phyloP scores from a whole-genome alignment of 2,797 vertebrate genomes.

The Aulostomus chinensis region DNA sequence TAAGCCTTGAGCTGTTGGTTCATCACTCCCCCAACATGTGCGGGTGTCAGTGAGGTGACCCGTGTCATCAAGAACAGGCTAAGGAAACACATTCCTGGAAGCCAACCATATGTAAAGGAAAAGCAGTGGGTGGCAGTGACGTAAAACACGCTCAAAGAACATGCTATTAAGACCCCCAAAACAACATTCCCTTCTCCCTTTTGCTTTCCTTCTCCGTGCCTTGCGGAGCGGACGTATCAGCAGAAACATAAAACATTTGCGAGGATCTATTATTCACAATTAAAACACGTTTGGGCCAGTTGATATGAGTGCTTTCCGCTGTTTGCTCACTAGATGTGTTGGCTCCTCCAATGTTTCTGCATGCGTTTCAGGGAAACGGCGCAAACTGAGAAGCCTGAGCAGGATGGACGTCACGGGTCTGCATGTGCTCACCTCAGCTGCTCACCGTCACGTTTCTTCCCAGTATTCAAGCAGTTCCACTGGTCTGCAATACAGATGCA shows the following conservation, averaged over 20 bases:
- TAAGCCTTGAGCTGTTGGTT: conserved; percentile 23
- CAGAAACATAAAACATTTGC: conserved; percentile 10
- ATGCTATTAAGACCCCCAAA: conserved; percentile 73
- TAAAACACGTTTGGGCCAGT: neutral
- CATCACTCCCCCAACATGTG: conserved; percentile 58
- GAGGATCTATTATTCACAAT: conserved; percentile 1
- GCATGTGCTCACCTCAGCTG: conserved; percentile 17
- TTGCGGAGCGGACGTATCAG: conserved; percentile 2
- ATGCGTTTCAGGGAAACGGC: conserved; percentile 24
- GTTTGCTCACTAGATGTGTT: conserved; percentile 7
- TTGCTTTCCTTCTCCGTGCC: conserved; percentile 43
- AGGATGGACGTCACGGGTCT: conserved; percentile 34
- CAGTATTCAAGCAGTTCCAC: conserved; percentile 4
- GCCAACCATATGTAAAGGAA: conserved; percentile 78
- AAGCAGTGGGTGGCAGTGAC: conserved; percentile 85
- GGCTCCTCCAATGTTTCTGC: conserved; percentile 2
- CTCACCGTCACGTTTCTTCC: conserved; percentile 8
- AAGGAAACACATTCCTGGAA: conserved; percentile 78
- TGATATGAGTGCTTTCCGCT: neutral
- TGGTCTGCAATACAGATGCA: neutral
- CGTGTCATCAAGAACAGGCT: conserved; percentile 79
- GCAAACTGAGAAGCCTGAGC: conserved; percentile 30
- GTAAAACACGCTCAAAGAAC: conserved; percentile 80
- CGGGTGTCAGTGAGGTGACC: conserved; percentile 75
- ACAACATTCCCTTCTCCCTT: conserved; percentile 75